phyloP scores from a whole-genome alignment of 2,888 invertebrate species.

The Cyrtodaria siliqua region DNA sequence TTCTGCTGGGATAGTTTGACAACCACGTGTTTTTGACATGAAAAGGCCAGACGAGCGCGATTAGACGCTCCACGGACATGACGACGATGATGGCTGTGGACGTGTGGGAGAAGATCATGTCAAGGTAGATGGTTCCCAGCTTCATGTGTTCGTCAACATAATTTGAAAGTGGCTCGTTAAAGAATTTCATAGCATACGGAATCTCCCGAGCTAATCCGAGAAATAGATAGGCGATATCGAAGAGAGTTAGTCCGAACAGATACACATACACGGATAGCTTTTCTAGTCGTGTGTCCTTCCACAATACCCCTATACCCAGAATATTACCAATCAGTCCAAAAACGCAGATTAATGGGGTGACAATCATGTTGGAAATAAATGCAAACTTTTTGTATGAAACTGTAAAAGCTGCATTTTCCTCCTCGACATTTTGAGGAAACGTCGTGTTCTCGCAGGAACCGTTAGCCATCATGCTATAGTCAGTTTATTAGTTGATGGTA shows the following conservation, averaged over 20 bases:
- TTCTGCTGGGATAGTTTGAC: no score
- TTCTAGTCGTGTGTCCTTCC: conserved; percentile 32
- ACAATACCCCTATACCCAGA: conserved; percentile 39
- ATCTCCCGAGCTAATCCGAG: no score
- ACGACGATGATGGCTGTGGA: conserved; percentile 32
- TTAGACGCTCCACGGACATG: no score
- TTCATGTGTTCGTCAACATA: no score
- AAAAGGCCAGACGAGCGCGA: no score
- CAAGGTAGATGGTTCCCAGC: conserved; percentile 34
- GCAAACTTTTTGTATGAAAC: no score
- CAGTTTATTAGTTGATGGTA: no score
- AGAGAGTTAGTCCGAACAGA: conserved; percentile 39
- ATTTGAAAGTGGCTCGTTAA: conserved; percentile 25
- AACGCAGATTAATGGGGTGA: conserved; percentile 36
- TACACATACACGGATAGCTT: conserved; percentile 43
- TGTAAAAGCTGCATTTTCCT: no score
- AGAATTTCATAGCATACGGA: conserved; percentile 20
- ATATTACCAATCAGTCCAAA: conserved; percentile 37
- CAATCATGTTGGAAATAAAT: conserved; percentile 30
- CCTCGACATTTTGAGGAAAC: no score
- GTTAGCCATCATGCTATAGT: no score
- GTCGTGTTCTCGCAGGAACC: no score
- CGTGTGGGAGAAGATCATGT: conserved; percentile 43
- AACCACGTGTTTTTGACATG: no score
- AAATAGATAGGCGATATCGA: conserved; percentile 39